Conservation (phyloP, 1,140 invertebrate species). For the Oryctes rhinoceros region DNA sequence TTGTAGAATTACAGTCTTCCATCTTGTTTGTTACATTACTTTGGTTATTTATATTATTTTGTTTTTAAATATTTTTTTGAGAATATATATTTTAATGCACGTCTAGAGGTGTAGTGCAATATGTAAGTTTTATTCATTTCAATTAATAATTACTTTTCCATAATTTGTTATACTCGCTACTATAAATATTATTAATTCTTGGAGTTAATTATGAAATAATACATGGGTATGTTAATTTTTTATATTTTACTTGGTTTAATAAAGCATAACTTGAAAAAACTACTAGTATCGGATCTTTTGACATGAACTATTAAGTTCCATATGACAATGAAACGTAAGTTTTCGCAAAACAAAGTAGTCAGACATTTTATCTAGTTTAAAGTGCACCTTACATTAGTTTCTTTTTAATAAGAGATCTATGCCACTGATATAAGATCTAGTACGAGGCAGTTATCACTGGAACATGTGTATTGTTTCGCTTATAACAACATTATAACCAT, state of each 20-base stretch:
- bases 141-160: background rate
- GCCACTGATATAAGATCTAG: no score
- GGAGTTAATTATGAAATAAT: background rate
- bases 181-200: constrained; percentile 13
- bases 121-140: background rate
- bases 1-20: constrained; percentile 51
- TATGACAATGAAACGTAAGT: no score
- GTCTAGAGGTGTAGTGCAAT: background rate
- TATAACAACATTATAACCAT: no score
- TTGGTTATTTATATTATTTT: constrained; percentile 20
- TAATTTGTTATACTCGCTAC: constrained; percentile 5
- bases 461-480: no score
- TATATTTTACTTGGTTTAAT: background rate
- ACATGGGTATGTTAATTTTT: constrained; percentile 1
- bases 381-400: no score
- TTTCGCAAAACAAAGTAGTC: no score
- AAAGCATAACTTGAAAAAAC: background rate
- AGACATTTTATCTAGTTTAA: no score
- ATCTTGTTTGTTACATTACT: constrained; percentile 45
- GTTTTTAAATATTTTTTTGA: constrained; percentile 1
- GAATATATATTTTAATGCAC: constrained; percentile 17
- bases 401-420: no score
- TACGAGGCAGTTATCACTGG: no score
- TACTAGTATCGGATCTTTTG: no score
- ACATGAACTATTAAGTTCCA: no score